phyloP scores from a whole-genome alignment of 2,888 invertebrate species.

The Erannis defoliaria region DNA sequence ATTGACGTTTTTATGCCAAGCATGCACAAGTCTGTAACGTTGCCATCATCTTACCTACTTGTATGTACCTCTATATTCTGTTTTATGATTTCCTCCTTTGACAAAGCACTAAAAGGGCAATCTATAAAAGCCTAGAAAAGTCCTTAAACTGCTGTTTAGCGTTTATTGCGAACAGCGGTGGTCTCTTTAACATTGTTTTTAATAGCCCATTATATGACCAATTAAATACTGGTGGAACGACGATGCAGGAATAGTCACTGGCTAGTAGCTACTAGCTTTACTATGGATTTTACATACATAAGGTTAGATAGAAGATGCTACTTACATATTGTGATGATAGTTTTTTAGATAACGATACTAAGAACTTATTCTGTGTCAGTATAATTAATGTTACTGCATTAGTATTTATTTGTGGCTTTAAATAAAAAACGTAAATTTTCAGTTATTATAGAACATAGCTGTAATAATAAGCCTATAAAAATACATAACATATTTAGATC shows the following conservation, averaged over 20 bases:
- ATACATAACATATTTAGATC: too few species aligned
- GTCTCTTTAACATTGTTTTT: slow-evolving; percentile 82
- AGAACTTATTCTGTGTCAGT: too few species aligned
- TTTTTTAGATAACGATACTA: too few species aligned
- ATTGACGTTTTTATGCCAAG: too few species aligned
- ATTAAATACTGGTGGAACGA: slow-evolving; percentile 75
- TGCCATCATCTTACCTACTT: slow-evolving; percentile 14
- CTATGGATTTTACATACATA: slow-evolving; percentile 27
- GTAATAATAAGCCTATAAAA: too few species aligned
- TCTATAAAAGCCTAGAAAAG: slow-evolving; percentile 67
- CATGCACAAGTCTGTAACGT: too few species aligned
- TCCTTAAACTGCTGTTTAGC: slow-evolving; percentile 64
- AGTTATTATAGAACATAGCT: too few species aligned
- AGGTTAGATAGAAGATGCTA: not conserved
- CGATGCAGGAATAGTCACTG: slow-evolving; percentile 45
- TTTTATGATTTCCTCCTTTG: slow-evolving; percentile 27
- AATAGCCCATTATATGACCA: slow-evolving; percentile 79
- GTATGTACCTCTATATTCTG: slow-evolving; percentile 12
- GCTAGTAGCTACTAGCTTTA: slow-evolving; percentile 27
- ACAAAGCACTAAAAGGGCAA: slow-evolving; percentile 50
- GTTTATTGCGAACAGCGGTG: slow-evolving; percentile 77
- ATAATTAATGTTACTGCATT: too few species aligned
- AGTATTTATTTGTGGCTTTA: too few species aligned
- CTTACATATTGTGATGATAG: too few species aligned
- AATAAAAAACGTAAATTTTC: too few species aligned